These are phyloP conservation scores for Scrobipalpa atriplicella DNA, from an alignment of 2,888 invertebrate genomes.

Conservation along the genomic window DNA sequence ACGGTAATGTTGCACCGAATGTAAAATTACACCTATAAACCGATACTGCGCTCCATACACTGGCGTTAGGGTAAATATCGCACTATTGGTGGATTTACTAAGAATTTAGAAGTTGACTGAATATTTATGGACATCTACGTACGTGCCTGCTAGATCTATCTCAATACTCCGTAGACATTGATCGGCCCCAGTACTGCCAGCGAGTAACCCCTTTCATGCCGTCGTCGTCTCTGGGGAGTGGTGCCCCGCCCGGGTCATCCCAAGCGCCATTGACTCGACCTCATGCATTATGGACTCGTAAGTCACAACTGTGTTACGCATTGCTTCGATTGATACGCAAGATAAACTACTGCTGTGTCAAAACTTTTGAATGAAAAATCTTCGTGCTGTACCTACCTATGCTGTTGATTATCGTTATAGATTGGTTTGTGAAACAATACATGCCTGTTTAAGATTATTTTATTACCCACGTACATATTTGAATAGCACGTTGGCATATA, in stretches of 20 bases:
- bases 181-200: not conserved
- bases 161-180: not conserved
- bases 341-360: not conserved
- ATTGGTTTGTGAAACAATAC: not conserved
- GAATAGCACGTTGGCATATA: not conserved
- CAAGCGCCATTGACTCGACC: slow-evolving; percentile 33
- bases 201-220: slow-evolving; percentile 26
- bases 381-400: too few species aligned
- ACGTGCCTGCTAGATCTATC: too few species aligned
- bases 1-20: slow-evolving; percentile 9
- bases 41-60: not conserved
- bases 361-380: not conserved
- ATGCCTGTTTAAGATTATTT: not conserved
- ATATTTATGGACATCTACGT: too few species aligned
- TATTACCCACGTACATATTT: not conserved
- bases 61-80: too few species aligned
- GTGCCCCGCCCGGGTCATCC: slow-evolving; percentile 33
- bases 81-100: too few species aligned
- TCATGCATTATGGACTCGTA: slow-evolving; percentile 9
- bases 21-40: not conserved
- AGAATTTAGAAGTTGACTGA: too few species aligned
- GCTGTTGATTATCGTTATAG: too few species aligned
- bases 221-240: slow-evolving; percentile 28
- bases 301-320: not conserved
- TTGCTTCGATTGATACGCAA: not conserved